Evolutionary conservation across 2,888 invertebrate genomes (phyloP).

Genomic region (Syrista parreyssii): DNA sequence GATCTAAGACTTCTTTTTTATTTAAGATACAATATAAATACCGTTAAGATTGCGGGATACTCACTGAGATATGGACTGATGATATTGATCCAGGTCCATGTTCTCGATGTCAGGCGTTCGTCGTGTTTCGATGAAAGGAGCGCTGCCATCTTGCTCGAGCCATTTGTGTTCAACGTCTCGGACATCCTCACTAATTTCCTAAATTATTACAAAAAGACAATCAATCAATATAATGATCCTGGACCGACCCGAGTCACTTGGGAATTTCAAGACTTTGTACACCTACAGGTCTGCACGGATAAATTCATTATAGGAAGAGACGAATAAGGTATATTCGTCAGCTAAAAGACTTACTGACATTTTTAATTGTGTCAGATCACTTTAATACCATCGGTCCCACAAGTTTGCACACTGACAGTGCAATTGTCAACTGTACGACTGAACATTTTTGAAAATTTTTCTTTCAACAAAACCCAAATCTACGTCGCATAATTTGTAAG

Average conservation of each 20-base stretch:
- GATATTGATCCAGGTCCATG: slow-evolving; percentile 85
- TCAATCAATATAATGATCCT: background rate
- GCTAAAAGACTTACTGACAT: no score
- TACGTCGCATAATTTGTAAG: no score
- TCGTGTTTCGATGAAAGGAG: slow-evolving; percentile 73
- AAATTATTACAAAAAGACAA: slow-evolving; percentile 25
- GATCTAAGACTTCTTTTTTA: slow-evolving; percentile 9
- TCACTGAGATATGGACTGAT: slow-evolving; percentile 85
- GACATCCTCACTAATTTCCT: slow-evolving; percentile 74
- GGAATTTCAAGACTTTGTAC: no score
- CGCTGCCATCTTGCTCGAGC: slow-evolving; percentile 71
- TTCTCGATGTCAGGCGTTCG: slow-evolving; percentile 83
- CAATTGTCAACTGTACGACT: slow-evolving; percentile 26
- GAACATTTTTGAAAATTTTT: slow-evolving; percentile 20
- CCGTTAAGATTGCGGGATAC: slow-evolving; percentile 51
- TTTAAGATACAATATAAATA: slow-evolving; percentile 1
- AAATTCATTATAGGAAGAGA: no score
- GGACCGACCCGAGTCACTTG: no score
- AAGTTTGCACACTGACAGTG: slow-evolving; percentile 15
- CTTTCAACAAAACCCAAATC: no score
- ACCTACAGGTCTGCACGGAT: no score
- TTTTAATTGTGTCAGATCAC: background rate
- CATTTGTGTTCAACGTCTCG: slow-evolving; percentile 74
- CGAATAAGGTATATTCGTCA: no score
- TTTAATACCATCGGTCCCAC: slow-evolving; percentile 19